Evolutionary conservation across 1,140 invertebrate species (phyloP).

Genomic region (Anoplophora glabripennis): DNA sequence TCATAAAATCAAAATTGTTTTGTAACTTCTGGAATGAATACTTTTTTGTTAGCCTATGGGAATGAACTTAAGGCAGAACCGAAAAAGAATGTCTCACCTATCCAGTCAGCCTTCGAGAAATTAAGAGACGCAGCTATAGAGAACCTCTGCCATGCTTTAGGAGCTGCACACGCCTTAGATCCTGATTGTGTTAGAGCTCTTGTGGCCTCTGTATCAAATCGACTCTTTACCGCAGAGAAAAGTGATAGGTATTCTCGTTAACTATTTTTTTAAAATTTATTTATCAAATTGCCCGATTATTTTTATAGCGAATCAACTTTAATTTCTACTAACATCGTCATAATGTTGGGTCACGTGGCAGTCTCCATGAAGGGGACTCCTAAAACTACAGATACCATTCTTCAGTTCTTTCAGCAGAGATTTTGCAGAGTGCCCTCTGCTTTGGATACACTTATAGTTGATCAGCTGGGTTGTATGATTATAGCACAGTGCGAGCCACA

Average conservation of each 20-base stretch:
- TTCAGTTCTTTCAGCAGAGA: slow-evolving; percentile 95
- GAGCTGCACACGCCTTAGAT: slow-evolving; percentile 83
- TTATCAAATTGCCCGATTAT: slow-evolving; percentile 23
- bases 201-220: slow-evolving; percentile 90
- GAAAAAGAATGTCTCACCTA: slow-evolving; percentile 46
- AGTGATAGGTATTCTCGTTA: slow-evolving; percentile 62
- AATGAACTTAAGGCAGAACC: slow-evolving; percentile 50
- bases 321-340: slow-evolving; percentile 94
- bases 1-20: no score
- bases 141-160: slow-evolving; percentile 90
- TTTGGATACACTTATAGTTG: slow-evolving; percentile 91
- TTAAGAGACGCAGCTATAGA: slow-evolving; percentile 91
- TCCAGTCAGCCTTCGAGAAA: slow-evolving; percentile 76
- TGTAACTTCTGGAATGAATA: no score
- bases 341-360: slow-evolving; percentile 95
- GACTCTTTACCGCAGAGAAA: slow-evolving; percentile 87
- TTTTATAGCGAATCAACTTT: slow-evolving; percentile 75
- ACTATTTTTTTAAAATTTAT: background rate
- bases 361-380: slow-evolving; percentile 90
- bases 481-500: slow-evolving; percentile 82
- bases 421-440: slow-evolving; percentile 87
- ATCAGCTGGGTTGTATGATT: slow-evolving; percentile 96
- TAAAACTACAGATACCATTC: slow-evolving; percentile 89
- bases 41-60: slow-evolving; percentile 56
- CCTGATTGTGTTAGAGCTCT: slow-evolving; percentile 90